Base-by-base conservation (phyloP, 1,140 invertebrate genomes). In the Ericerus pela region DNA sequence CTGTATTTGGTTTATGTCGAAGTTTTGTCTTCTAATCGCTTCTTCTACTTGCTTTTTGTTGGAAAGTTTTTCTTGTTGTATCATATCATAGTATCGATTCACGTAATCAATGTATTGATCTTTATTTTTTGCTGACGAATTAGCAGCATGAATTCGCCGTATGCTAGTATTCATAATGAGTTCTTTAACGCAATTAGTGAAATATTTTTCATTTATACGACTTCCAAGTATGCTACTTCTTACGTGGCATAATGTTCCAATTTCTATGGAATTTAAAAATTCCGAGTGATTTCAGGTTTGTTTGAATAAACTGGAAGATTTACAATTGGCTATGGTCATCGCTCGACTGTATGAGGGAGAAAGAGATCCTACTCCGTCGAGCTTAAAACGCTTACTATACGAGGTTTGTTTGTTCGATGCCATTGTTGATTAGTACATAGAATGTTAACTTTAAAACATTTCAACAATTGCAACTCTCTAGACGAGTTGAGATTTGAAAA, bases 261-360 rank as follows among this genome's bases (percentile, higher is more conserved):
- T n/a, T 47, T 47, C 37, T 16, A 41, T 41, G n/a, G 37, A 33
- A 10, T 33, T 33, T 33, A 10, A 33, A 31, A n/a, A n/a, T n/a
- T n/a, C 33, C 56, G 38, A 29, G 47, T 53, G 54, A 53, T 61
- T 63, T 33, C 61, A 84, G 80, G 84, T 89, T 18, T 84, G 89
- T 60, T 72, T 99, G 58, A 84, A 91, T 61, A 92, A 96, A 66
- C 70, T 99, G 24, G 82, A 93, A 64, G 96, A 99, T 71, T 75
- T 99, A 51, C 96, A 99, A 73, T 70, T 99, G 43, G 96, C 96
- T 0, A 84, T 99, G 72, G 81, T 98, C 0, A 84, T 99, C 1
- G 80, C 92, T 1, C 73, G 94, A 4, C 73, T 99, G 0, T 96
- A 96, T 67, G 92, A 96, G 68, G 79, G 81, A 12, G 80, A 81